These are phyloP conservation scores for Aphidius gifuensis DNA, from an alignment of 1,140 invertebrate species.

Conservation along the genomic window DNA sequence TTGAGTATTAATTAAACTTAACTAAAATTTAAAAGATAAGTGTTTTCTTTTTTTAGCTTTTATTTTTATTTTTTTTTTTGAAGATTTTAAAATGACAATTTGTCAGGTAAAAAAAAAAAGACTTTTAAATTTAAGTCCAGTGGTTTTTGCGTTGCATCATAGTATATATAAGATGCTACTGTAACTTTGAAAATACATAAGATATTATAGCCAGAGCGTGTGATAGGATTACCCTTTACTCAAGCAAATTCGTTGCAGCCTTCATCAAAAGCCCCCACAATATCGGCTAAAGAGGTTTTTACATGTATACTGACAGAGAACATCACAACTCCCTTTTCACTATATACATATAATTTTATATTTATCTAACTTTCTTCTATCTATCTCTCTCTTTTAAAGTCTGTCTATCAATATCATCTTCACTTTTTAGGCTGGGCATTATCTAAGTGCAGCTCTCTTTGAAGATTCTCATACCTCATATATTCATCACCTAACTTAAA, in stretches of 20 bases:
- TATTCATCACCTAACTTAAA: slow-evolving; percentile 49
- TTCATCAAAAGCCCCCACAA: slow-evolving; percentile 56
- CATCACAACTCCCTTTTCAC: neutral
- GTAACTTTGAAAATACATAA: slow-evolving; percentile 35
- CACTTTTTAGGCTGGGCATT: slow-evolving; percentile 42
- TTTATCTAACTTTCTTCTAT: too few species aligned
- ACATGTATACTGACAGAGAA: slow-evolving; percentile 21
- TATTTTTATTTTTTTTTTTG: neutral
- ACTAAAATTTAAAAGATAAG: too few species aligned
- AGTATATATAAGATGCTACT: too few species aligned
- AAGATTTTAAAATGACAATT: too few species aligned
- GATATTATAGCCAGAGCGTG: slow-evolving; percentile 52
- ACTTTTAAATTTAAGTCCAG: too few species aligned
- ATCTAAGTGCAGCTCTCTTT: slow-evolving; percentile 56
- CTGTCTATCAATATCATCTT: slow-evolving; percentile 18
- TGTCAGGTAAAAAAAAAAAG: too few species aligned
- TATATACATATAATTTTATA: too few species aligned
- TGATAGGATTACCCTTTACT: slow-evolving; percentile 59
- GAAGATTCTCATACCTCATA: slow-evolving; percentile 45
- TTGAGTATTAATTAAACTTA: too few species aligned
- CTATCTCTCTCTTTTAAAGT: neutral
- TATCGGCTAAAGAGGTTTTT: slow-evolving; percentile 31
- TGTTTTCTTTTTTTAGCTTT: slow-evolving; percentile 1
- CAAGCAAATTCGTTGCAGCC: slow-evolving; percentile 52
- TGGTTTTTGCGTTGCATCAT: too few species aligned